Percentiles rank a stretch among this genome's conserved stretches.
Evolutionary conservation across 2,113 vertebrate species (phyloP).

Genomic region (Anas platyrhynchos): DNA sequence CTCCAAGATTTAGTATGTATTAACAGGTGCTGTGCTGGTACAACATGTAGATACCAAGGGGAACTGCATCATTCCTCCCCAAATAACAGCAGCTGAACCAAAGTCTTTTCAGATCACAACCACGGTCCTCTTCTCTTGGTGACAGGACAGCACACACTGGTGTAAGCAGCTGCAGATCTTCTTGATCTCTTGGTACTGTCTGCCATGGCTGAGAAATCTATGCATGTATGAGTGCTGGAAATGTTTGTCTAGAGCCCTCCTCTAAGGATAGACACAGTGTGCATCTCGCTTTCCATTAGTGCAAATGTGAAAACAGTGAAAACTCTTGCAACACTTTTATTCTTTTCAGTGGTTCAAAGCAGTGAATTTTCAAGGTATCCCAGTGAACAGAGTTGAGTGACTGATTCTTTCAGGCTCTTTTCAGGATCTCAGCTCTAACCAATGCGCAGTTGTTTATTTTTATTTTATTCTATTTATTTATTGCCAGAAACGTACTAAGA

Average conservation of each 20-base stretch:
- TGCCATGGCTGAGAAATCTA: not conserved
- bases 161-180: not conserved
- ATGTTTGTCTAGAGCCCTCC: not conserved
- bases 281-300: not conserved
- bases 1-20: not conserved
- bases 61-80: not conserved
- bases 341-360: not conserved
- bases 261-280: not conserved
- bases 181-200: not conserved
- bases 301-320: not conserved
- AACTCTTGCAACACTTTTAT: not conserved
- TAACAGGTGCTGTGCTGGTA: not conserved
- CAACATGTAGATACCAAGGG: not conserved
- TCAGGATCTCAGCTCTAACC: not conserved
- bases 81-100: not conserved
- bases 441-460: not conserved
- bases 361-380: not conserved
- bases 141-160: not conserved
- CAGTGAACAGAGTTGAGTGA: not conserved
- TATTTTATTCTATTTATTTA: not conserved
- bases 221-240: not conserved
- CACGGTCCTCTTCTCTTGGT: not conserved
- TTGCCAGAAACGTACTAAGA: not conserved
- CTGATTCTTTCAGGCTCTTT: not conserved
- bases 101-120: not conserved